These are phyloP conservation scores for Coregonus suidteri DNA, from an alignment of 2,797 vertebrate genomes.

Conservation along the genomic window DNA sequence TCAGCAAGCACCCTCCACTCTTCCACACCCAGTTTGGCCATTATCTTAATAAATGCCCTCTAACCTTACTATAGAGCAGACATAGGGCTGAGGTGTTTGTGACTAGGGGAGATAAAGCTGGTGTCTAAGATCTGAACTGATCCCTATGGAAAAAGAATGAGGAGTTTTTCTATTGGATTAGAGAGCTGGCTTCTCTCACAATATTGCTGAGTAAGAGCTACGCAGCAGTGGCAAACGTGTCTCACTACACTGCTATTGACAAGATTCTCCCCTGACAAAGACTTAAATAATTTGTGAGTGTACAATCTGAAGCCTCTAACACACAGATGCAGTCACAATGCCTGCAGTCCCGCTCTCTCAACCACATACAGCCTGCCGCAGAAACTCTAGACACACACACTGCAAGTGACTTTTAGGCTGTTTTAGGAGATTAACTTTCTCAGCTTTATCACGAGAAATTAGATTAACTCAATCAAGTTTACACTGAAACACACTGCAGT, in stretches of 20 bases:
- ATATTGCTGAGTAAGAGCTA: slow-evolving; percentile 3
- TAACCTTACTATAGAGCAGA: slow-evolving; percentile 30
- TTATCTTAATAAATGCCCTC: slow-evolving; percentile 23
- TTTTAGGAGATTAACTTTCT: slow-evolving; percentile 50
- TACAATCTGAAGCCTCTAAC: no score
- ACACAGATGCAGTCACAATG: not conserved
- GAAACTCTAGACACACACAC: not conserved
- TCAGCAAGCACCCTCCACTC: slow-evolving; percentile 37
- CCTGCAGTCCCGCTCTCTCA: not conserved
- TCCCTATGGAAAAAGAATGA: not conserved
- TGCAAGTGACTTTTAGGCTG: slow-evolving; percentile 25
- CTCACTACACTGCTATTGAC: not conserved
- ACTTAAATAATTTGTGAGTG: not conserved
- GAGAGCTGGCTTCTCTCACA: not conserved
- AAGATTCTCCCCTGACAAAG: not conserved
- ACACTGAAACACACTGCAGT: slow-evolving; percentile 8
- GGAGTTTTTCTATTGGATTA: slow-evolving; percentile 7
- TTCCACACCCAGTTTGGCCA: not conserved
- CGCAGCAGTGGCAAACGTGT: not conserved
- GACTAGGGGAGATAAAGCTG: not conserved
- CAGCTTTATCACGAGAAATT: slow-evolving; percentile 43
- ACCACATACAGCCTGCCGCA: not conserved
- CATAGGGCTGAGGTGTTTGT: slow-evolving; percentile 13
- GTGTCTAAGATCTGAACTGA: not conserved
- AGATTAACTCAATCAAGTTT: slow-evolving; percentile 53